Conservation (phyloP, 2,797 vertebrate species). For the Cyprinodon diabolis region DNA sequence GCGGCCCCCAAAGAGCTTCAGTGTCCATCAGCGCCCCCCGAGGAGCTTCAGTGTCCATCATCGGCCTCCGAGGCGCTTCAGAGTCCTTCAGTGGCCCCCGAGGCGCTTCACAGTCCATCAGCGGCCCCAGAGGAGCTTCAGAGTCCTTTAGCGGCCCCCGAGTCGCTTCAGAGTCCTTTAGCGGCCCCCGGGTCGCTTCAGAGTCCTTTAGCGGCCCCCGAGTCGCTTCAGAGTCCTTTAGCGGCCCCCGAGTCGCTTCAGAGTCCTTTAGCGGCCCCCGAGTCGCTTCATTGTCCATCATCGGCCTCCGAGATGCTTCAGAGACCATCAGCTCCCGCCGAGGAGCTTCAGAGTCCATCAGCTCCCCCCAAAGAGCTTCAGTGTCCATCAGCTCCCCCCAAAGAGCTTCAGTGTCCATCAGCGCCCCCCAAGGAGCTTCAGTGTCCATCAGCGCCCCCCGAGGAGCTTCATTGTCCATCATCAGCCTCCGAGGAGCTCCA, state of each 20-base stretch:
- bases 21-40: neutral
- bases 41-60: neutral
- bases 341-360: neutral
- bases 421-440: neutral
- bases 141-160: neutral
- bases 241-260: neutral
- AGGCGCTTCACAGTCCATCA: too few species aligned
- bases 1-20: neutral
- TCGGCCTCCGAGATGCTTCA: too few species aligned
- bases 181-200: too few species aligned
- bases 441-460: neutral
- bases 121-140: neutral
- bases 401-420: neutral
- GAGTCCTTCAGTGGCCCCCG: neutral
- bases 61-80: neutral
- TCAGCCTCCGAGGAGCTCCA: neutral
- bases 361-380: neutral
- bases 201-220: too few species aligned
- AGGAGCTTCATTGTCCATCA: neutral
- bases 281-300: neutral
- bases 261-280: fast-evolving
- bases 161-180: neutral
- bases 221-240: neutral
- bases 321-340: neutral
- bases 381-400: neutral